These are phyloP conservation scores for Scaptodrosophila lebanonensis DNA, from an alignment of 1,140 invertebrate species.

Conservation along the genomic window DNA sequence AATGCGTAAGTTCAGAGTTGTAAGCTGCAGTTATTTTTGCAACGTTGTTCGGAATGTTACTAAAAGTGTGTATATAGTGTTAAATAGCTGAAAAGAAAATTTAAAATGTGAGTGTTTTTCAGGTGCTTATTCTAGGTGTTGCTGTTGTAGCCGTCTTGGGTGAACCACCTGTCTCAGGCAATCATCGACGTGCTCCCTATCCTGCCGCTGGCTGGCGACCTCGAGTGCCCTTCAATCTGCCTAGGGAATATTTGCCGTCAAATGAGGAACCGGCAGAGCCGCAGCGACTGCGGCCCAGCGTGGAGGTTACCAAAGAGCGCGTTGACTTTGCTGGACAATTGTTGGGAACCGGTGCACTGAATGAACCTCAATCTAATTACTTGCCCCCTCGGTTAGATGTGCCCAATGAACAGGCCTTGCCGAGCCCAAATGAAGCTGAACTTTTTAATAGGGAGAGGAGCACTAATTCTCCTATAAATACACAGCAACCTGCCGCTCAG, in stretches of 20 bases:
- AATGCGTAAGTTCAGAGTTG: slow-evolving; percentile 22
- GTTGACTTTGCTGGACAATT: slow-evolving; percentile 47
- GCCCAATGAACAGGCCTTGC: slow-evolving; percentile 4
- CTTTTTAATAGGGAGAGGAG: background rate
- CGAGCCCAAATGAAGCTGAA: background rate
- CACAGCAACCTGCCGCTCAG: slow-evolving; percentile 23
- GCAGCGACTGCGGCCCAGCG: background rate
- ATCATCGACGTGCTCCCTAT: slow-evolving; percentile 38
- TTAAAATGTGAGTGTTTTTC: background rate
- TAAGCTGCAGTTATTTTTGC: slow-evolving; percentile 43
- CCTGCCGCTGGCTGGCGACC: slow-evolving; percentile 63
- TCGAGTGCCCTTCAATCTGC: slow-evolving; percentile 51
- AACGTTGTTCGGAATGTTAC: slow-evolving; percentile 40
- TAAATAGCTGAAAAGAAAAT: background rate
- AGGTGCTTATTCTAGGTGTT: slow-evolving; percentile 13
- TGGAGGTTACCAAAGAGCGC: slow-evolving; percentile 55
- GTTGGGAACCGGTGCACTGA: no score
- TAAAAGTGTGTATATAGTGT: slow-evolving; percentile 33
- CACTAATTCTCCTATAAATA: background rate
- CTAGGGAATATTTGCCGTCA: slow-evolving; percentile 25
- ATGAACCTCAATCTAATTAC: slow-evolving; percentile 8
- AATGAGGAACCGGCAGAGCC: no score
- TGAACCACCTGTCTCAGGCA: slow-evolving; percentile 3
- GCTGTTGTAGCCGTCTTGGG: background rate
- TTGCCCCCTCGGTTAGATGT: slow-evolving; percentile 14